Evolutionary conservation across 30 jellyfish, hydroid and myxozoan species (phyloP), one percentile per base, ranked within the genome.

Genomic region (Chrysaora quinquecirrha): DNA sequence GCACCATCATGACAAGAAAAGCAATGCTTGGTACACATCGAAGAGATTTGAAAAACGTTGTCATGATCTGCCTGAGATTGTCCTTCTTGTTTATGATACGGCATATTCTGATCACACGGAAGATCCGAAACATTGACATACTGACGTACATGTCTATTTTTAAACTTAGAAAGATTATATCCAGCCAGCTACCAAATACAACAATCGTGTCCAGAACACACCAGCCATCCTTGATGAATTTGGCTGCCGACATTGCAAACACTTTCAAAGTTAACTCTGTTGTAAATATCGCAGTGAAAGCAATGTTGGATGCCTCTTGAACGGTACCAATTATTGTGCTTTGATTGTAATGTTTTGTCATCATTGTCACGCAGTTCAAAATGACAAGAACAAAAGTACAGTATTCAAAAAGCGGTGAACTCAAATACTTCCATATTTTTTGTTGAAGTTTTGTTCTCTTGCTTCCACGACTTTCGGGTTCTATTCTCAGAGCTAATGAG

Each of bases 101-200:
- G 38, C 66, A 76, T 11, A 90, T 38, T 35, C 97, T 75, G 35
- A 87, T 72, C 7, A 87, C 89, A 1, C 97, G 85, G 64, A 90
- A 83, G 72, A 90, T 50, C 18, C 97, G 85, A 21, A 84, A 78
- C 38, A 69, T 71, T 7, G 88, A 52, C 77, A 83, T 34, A 65
- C 73, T 84, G 71, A 90, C 18, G 76, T 1, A 30, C 14, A 74
- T 35, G 56, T 46, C 48, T 7, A 73, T 48, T 24, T 71, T 33
- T 25, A 69, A 48, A 46, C 21, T 30, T 31, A 43, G 28, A 48
- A 84, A 46, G 0, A 61, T 49, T 69, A 90, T 50, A 58, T 90
- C 97, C 21, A 90, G 32, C 97, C 96, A 90, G 61, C 97, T 90
- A 20, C 97, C 97, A 38, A 72, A 33, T 7, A 90, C 93, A 28